Evolutionary conservation across 2,113 vertebrate genomes (phyloP), one percentile per base, ranked within the genome.

Genomic region (Gymnogyps californianus): DNA sequence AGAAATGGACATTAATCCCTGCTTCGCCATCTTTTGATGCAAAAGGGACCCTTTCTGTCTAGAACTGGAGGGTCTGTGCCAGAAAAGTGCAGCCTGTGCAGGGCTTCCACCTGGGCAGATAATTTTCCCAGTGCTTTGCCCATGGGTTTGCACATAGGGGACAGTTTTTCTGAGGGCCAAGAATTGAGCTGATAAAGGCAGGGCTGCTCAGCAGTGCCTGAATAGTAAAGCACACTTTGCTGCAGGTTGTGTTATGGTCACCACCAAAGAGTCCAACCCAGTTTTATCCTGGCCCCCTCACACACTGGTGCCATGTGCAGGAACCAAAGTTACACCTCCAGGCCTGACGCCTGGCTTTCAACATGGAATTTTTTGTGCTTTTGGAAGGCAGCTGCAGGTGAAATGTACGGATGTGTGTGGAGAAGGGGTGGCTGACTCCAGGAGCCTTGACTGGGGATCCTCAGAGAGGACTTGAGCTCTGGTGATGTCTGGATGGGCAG

Each of bases 281-380:
- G 29, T 75, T 79, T 47, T 44, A 25, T 31, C 24, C 61, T 59
- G 59, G 4, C 28, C 38, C 36, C 5, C 29, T 51, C n/a, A 7
- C 40, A 16, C 16, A 1, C n/a, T 32, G 34, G 2, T 38, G n/a
- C 42, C 0, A 0, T 9, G 25, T 47, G 58, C 61, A 24, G 57
- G 66, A 71, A 3, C 29, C 28, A 25, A n/a, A 69, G 49, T 28
- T n/a, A 15, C 24, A 25, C 18, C 71, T 52, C 34, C 54, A 52
- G 58, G 51, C 69, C 59, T 38, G 49, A 47, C 1, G 21, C 34
- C 26, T 31, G 57, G 7, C 16, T 52, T 55, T 55, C 47, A 61
- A 1, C 32, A 4, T 4, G 44, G 34, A 26, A 11, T 28, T 38
- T 12, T 34, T 42, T 19, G 38, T 74, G 72, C 31, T 83, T 88